Conservation (phyloP, 1,140 invertebrate genomes). For the Drosophila leontia region DNA sequence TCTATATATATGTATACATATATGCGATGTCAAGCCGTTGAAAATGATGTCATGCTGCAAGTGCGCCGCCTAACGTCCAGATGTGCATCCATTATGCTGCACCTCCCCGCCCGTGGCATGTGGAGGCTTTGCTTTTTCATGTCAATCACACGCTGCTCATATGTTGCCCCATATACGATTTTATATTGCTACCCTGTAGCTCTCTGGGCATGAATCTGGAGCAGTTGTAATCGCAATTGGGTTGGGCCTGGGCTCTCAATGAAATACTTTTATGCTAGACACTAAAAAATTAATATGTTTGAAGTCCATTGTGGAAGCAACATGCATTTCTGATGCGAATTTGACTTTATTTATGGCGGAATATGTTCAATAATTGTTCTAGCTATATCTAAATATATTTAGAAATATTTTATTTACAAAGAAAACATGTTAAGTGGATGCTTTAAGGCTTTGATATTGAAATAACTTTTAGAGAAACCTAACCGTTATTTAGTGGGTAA, state of each 20-base stretch:
- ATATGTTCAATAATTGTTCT: not conserved
- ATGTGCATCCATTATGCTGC: conserved; percentile 79
- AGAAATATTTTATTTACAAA: not conserved
- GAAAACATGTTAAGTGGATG: not conserved
- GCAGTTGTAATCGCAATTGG: conserved; percentile 11
- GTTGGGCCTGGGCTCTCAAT: conserved; percentile 10
- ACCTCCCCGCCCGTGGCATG: conserved; percentile 6
- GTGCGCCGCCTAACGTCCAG: conserved; percentile 69
- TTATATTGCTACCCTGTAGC: conserved; percentile 53
- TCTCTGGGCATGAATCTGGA: conserved; percentile 7
- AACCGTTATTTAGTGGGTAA: no score
- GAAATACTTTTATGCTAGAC: conserved; percentile 30
- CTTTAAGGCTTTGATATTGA: no score
- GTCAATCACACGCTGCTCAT: conserved; percentile 80
- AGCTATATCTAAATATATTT: not conserved
- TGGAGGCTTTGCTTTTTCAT: conserved; percentile 64
- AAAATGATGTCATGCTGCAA: conserved; percentile 82
- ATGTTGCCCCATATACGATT: conserved; percentile 66
- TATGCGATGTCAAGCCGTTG: conserved; percentile 59
- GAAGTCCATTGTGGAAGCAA: conserved; percentile 7
- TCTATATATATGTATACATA: no score
- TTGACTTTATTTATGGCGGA: not conserved
- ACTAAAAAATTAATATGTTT: conserved; percentile 22
- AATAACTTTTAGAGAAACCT: no score
- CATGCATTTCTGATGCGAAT: not conserved